A percentile compares a stretch with the other conserved stretches of the same genome.
These are phyloP conservation scores for Anas platyrhynchos DNA, from an alignment of 2,113 vertebrate species.

Conservation along the genomic window DNA sequence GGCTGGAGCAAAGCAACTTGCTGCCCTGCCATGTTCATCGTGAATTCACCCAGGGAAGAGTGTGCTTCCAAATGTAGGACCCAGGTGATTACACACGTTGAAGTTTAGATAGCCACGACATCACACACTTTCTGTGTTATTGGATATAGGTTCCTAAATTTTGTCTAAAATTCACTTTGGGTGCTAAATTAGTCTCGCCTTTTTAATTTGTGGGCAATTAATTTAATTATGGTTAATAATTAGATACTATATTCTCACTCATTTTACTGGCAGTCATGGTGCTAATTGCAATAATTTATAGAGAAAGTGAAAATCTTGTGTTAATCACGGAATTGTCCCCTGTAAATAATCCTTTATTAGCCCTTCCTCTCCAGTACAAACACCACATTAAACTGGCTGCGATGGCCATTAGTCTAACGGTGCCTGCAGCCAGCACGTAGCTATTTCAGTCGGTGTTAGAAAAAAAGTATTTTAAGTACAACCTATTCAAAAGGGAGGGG, in stretches of 20 bases:
- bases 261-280: neutral
- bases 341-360: neutral
- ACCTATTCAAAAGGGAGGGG: neutral
- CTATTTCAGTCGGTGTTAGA: neutral
- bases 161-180: neutral
- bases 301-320: slow-evolving; percentile 8
- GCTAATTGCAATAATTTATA: slow-evolving; percentile 31
- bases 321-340: neutral
- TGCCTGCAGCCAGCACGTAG: neutral
- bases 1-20: neutral
- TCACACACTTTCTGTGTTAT: neutral
- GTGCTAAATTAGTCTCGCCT: neutral
- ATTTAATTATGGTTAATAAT: slow-evolving; percentile 2
- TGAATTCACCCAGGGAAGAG: neutral
- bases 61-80: neutral
- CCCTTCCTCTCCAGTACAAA: neutral
- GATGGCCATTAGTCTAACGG: neutral
- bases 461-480: neutral
- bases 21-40: neutral
- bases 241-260: slow-evolving; percentile 21
- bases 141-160: neutral
- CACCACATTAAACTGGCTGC: neutral
- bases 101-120: neutral
- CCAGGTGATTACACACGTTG: neutral
- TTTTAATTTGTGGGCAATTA: neutral